phyloP scores from a whole-genome alignment of 2,113 vertebrate genomes.

The Centropristis striata region DNA sequence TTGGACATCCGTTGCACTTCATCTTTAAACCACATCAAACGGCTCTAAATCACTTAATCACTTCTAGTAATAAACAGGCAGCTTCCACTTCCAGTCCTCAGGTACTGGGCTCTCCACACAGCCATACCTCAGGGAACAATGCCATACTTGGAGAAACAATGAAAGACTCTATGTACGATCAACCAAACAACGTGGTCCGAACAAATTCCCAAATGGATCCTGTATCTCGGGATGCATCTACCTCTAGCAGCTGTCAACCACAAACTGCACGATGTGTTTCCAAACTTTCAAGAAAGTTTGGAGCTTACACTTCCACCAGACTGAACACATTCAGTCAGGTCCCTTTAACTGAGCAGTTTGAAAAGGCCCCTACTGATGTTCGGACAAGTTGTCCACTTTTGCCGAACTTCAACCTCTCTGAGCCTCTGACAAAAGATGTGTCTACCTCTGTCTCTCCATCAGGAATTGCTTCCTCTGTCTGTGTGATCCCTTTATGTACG shows the following conservation, averaged over 20 bases:
- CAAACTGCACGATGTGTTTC: not conserved
- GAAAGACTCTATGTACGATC: not conserved
- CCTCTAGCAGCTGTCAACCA: not conserved
- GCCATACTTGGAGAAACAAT: not conserved
- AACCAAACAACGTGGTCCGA: not conserved
- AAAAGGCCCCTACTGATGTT: not conserved
- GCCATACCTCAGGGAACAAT: not conserved
- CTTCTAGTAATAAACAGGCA: not conserved
- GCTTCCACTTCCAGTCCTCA: not conserved
- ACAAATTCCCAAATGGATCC: not conserved
- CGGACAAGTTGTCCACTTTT: not conserved
- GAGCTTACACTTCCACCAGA: not conserved
- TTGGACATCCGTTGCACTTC: too few relatives aligned
- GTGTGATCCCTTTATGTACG: not conserved
- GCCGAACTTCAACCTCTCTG: not conserved
- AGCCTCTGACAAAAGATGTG: not conserved
- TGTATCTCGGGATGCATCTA: not conserved
- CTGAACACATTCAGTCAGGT: not conserved
- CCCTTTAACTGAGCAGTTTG: not conserved
- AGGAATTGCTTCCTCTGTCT: not conserved
- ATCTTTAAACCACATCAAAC: not conserved
- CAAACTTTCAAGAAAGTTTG: slow-evolving; percentile 20
- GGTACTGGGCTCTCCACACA: not conserved
- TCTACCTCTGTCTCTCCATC: not conserved
- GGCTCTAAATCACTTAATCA: accelerated